Evolutionary conservation across 1,140 invertebrate genomes (phyloP), one percentile per base, ranked within the genome.

Genomic region (Chlorops oryzae): DNA sequence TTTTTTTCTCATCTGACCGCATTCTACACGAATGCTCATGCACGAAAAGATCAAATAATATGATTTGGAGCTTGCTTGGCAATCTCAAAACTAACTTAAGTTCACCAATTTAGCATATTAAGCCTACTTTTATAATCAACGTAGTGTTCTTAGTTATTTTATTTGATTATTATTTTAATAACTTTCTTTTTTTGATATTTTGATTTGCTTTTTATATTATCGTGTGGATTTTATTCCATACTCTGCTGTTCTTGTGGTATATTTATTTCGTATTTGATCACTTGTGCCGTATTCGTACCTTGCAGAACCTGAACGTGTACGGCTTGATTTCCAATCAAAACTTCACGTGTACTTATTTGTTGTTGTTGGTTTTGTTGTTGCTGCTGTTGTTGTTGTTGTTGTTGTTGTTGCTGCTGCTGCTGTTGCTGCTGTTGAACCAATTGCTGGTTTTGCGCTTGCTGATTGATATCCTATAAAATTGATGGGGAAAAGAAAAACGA

Each of bases 281-380:
- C 51, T 45, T 56, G 54, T 27, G 56, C 47, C 25, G 54, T 50
- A 45, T 58, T 58, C 18, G 52, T 55, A 52, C 43, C 58, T 45
- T 58, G 56, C 23, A 58, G 38, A n/a, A 59, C 51, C 39, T 62
- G 58, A 39, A 59, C 53, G 32, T 59, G 62, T 27, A 59, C 51
- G 4, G 56, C 56, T 24, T 58, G 56, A 56, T 58, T 60, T 20
- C 53, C 53, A 40, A 60, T 60, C 39, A 60, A 47, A 12, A 58
- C 57, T 51, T 58, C 54, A 23, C 57, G 32, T 13, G 57, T 53
- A 12, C 18, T 46, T 37, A 50, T 45, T 40, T 53, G 51, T 18
- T 52, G 48, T 43, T 56, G 57, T 47, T 75, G 73, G 44, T 70
- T 61, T 38, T 61, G 55, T 20, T 44, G 59, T 37, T 66, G 59